phyloP scores from a whole-genome alignment of 2,888 invertebrate genomes.

The Diabrotica balteata region DNA sequence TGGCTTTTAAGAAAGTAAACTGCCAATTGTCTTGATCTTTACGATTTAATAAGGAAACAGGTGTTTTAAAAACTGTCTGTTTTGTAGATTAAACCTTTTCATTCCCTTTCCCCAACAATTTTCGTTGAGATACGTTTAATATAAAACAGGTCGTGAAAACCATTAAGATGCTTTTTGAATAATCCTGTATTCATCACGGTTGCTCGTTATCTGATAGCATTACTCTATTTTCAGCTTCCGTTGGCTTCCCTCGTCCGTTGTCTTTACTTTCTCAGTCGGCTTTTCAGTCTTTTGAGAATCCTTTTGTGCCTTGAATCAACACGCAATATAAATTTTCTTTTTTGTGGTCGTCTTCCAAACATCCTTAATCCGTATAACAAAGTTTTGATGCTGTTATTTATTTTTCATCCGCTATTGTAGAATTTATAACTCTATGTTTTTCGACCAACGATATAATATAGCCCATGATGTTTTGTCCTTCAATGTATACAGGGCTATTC shows the following conservation, averaged over 20 bases:
- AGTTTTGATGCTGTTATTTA: constrained; percentile 24
- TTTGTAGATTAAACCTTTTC: no score
- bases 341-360: constrained; percentile 15
- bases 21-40: no score
- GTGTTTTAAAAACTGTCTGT: no score
- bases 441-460: not conserved
- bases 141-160: not conserved
- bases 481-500: no score
- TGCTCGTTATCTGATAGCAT: constrained; percentile 9
- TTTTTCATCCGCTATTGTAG: constrained; percentile 17
- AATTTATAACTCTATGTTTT: constrained; percentile 17
- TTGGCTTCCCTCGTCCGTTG: not conserved
- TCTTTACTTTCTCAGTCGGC: constrained; percentile 8
- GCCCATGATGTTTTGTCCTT: no score
- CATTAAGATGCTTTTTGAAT: not conserved
- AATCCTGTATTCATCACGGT: constrained; percentile 7
- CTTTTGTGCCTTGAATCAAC: constrained; percentile 21
- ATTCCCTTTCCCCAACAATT: no score
- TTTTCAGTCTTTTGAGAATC: constrained; percentile 13
- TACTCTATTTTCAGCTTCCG: constrained; percentile 3
- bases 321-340: constrained; percentile 19
- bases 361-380: constrained; percentile 21
- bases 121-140: not conserved
- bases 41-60: no score
- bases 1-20: no score